These are phyloP conservation scores for Diaprepes abbreviatus DNA, from an alignment of 2,888 invertebrate species.

Conservation along the genomic window DNA sequence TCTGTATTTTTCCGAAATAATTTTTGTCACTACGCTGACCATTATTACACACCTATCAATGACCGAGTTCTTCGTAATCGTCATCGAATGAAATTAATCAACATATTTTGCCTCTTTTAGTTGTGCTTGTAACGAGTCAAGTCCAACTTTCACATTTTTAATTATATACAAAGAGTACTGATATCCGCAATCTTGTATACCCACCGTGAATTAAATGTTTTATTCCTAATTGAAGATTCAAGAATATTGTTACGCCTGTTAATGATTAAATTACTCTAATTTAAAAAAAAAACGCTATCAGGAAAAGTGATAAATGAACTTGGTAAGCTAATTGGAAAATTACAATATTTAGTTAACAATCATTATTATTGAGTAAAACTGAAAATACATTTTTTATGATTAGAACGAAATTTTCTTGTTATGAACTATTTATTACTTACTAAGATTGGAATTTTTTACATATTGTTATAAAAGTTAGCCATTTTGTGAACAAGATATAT, in stretches of 20 bases:
- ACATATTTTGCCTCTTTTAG: not conserved
- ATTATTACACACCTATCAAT: not conserved
- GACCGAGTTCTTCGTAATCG: not conserved
- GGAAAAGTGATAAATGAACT: too few species aligned
- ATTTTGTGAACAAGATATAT: too few species aligned
- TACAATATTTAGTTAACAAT: too few species aligned
- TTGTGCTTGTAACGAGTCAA: not conserved
- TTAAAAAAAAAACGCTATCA: too few species aligned
- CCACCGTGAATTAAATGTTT: not conserved
- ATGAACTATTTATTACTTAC: too few species aligned
- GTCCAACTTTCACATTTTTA: constrained; percentile 19
- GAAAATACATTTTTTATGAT: too few species aligned
- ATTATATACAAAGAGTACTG: constrained; percentile 4
- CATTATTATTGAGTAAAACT: too few species aligned
- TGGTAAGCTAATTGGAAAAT: too few species aligned
- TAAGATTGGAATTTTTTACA: too few species aligned
- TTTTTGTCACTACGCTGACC: not conserved
- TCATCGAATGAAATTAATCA: constrained; percentile 9
- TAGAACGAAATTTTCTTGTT: too few species aligned
- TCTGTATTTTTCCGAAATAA: too few species aligned
- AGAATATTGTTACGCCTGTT: not conserved
- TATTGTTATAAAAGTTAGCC: too few species aligned
- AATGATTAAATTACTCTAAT: constrained; percentile 1
- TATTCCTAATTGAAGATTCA: constrained; percentile 2
- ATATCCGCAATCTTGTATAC: constrained; percentile 12